These are phyloP conservation scores for Chiridota heheva DNA, from an alignment of 35 echinoderm and acorn worm species.

Conservation along the genomic window DNA sequence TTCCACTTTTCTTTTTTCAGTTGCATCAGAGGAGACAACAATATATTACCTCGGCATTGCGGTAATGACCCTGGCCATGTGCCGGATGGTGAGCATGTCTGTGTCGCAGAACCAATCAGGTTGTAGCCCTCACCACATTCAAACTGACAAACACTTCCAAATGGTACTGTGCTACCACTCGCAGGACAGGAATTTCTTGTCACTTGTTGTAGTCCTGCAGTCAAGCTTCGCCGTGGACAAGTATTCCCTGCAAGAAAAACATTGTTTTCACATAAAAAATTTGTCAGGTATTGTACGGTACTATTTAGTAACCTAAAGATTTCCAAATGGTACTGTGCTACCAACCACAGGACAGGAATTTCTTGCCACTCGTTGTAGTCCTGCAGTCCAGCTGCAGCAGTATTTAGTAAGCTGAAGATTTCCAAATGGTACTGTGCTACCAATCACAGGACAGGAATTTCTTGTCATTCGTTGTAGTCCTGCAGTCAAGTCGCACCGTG, in stretches of 20 bases:
- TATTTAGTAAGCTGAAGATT: neutral
- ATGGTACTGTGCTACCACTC: neutral
- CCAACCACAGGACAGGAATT: neutral
- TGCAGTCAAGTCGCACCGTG: neutral
- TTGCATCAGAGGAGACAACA: neutral
- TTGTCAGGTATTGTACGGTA: too few relatives aligned
- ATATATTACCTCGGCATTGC: conserved; percentile 17
- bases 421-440: neutral
- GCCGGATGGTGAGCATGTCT: neutral
- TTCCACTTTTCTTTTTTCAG: too few relatives aligned
- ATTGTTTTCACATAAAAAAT: too few relatives aligned
- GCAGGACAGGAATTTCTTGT: neutral
- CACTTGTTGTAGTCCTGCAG: neutral
- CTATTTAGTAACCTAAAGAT: too few relatives aligned
- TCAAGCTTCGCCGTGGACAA: neutral
- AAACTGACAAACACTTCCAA: conserved; percentile 24
- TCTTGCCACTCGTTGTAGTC: neutral
- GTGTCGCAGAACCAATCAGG: neutral
- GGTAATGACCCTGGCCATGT: neutral
- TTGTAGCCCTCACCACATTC: conserved; percentile 1
- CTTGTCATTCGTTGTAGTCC: neutral
- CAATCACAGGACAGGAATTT: neutral
- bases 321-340: neutral
- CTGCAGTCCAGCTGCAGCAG: neutral
- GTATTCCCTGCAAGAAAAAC: neutral